Percentiles rank a stretch among this genome's conserved stretches.
phyloP scores from a whole-genome alignment of 2,888 invertebrate species.

The Pseudococcus longispinus region DNA sequence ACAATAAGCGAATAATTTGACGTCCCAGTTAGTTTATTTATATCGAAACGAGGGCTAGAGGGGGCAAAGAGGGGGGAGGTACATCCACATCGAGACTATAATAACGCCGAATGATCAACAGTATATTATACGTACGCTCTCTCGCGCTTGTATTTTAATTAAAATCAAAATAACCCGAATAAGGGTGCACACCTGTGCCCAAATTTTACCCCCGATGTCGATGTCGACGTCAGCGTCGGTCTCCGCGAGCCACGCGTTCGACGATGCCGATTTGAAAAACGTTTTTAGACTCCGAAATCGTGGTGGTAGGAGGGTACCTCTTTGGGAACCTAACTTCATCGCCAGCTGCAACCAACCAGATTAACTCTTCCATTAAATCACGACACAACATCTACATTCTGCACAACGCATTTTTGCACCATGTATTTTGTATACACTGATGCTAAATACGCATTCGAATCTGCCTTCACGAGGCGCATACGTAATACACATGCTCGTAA shows the following conservation, averaged over 20 bases:
- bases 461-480: not conserved
- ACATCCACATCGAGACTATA: not conserved
- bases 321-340: slow-evolving; percentile 35
- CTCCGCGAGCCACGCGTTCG: slow-evolving; percentile 4
- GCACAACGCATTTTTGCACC: not conserved
- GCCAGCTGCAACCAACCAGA: slow-evolving; percentile 49
- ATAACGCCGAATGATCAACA: not conserved
- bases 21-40: not conserved
- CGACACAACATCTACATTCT: not conserved
- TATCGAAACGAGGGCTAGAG: not conserved
- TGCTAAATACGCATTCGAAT: no score
- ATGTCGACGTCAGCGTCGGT: not conserved
- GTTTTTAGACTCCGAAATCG: slow-evolving; percentile 19
- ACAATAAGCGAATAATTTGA: not conserved
- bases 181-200: slow-evolving; percentile 35
- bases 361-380: slow-evolving; percentile 50
- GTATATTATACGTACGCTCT: not conserved
- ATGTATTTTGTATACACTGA: no score
- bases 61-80: no score
- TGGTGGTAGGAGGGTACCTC: slow-evolving; percentile 13
- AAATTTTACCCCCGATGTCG: not conserved
- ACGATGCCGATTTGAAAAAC: slow-evolving; percentile 29
- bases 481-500: not conserved
- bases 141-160: not conserved
- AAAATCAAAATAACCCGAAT: slow-evolving; percentile 3